Percentiles rank a stretch among this genome's conserved stretches.
phyloP scores from a whole-genome alignment of 2,797 vertebrate species.

The Threskiornis aethiopicus region DNA sequence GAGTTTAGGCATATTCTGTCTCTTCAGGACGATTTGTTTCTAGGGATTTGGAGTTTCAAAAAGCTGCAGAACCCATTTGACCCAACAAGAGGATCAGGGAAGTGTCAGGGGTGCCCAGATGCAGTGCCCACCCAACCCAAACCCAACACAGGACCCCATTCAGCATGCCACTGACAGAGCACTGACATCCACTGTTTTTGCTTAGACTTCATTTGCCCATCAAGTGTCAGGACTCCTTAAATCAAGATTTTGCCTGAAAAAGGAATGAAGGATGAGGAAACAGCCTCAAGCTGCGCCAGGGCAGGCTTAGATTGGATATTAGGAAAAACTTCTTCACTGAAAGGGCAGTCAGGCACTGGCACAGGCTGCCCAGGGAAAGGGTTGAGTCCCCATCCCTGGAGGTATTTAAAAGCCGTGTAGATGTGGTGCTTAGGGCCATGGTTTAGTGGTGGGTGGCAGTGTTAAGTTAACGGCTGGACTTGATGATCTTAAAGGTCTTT shows the following conservation, averaged over 20 bases:
- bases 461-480: no score
- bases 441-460: no score
- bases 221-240: background rate
- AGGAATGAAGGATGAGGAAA: background rate
- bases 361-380: no score
- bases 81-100: background rate
- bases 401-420: no score
- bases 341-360: no score
- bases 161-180: background rate
- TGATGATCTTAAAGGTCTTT: no score
- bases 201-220: background rate
- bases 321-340: no score
- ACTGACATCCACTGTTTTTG: background rate
- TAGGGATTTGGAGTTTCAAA: background rate
- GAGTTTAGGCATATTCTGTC: background rate
- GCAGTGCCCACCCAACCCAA: background rate
- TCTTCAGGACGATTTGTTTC: background rate
- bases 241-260: background rate
- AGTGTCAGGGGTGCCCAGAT: background rate
- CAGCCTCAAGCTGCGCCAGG: no score
- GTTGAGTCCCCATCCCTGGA: no score
- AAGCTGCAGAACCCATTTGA: background rate
- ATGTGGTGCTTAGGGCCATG: no score
- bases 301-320: no score
- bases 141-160: background rate